Base-by-base conservation (phyloP, 1,140 invertebrate species). In the Samia ricini region DNA sequence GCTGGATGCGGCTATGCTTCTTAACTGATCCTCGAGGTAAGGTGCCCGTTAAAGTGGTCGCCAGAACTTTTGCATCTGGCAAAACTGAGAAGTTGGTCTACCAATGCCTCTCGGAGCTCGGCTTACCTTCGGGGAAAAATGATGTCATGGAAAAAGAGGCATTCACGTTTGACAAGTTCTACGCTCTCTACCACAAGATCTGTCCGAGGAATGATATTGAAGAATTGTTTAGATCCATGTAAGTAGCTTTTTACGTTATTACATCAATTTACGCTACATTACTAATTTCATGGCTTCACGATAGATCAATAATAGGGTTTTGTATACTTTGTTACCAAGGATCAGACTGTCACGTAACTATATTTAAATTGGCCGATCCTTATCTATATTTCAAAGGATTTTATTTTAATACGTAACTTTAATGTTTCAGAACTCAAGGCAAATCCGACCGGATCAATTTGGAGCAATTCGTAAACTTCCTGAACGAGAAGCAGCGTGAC, bases 111-210 rank as follows among this genome's bases (percentile, higher is more conserved):
- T 95, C 96, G 57, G 98, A 99, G 76, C 92, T 99, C 50, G 97
- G 95, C 36, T 92, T 99, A 60, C 98, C 99, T 4, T 96, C 96
- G 71, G 98, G 98, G 74, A 99, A 99, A 94, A 97, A 96, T 79
- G 99, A 99, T 85, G 96, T 96, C 29, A 99, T 99, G 89, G 98
- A 99, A 77, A 96, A 95, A 54, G 94, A 94, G 58, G 95, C 97
- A 62, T 99, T 99, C 84, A 99, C 98, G 1, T 99, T 99, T 88
- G 98, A 99, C 67, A 99, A 99, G 83, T 99, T 99, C 90, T 99
- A 99, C 91, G 95, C 96, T 48, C 92, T 99, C 0, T 99, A 99
- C 89, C 98, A 99, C 88, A 99, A 99, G 92, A 99, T 99, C 73
- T 99, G 99, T 88, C 99, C 99, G 7, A 93, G 99, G 69, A 99